Percentiles rank a stretch among this genome's conserved stretches.
Conservation (phyloP, 2,797 vertebrate genomes). For the Xenops minutus region DNA sequence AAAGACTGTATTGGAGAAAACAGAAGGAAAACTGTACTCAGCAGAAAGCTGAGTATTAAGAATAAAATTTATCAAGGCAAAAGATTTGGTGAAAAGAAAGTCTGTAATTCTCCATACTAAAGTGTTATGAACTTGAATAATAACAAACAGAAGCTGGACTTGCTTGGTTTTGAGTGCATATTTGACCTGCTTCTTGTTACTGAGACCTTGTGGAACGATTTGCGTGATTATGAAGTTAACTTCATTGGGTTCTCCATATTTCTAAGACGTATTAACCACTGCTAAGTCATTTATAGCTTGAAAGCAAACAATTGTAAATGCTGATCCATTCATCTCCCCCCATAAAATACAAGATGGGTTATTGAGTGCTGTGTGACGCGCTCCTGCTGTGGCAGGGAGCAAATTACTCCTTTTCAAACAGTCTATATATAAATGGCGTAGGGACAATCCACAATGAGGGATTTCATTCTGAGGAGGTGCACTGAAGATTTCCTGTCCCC, state of each 20-base stretch:
- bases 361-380: neutral
- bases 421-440: neutral
- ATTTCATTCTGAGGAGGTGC: constrained; percentile 26
- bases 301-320: constrained; percentile 59
- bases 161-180: neutral
- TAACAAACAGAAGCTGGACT: neutral
- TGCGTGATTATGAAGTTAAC: neutral
- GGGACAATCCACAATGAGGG: constrained; percentile 20
- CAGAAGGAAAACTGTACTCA: neutral
- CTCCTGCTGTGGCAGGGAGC: neutral
- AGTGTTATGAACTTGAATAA: neutral
- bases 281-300: constrained; percentile 43
- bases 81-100: neutral
- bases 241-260: neutral
- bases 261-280: neutral
- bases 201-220: neutral
- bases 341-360: constrained; percentile 32
- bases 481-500: neutral
- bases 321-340: constrained; percentile 29
- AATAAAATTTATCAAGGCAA: neutral
- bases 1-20: neutral
- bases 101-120: neutral
- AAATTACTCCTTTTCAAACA: neutral
- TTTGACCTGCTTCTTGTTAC: neutral
- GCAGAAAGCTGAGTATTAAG: neutral